Base-by-base conservation (phyloP, 23 tunicate genomes). In the Ciona savignyi region DNA sequence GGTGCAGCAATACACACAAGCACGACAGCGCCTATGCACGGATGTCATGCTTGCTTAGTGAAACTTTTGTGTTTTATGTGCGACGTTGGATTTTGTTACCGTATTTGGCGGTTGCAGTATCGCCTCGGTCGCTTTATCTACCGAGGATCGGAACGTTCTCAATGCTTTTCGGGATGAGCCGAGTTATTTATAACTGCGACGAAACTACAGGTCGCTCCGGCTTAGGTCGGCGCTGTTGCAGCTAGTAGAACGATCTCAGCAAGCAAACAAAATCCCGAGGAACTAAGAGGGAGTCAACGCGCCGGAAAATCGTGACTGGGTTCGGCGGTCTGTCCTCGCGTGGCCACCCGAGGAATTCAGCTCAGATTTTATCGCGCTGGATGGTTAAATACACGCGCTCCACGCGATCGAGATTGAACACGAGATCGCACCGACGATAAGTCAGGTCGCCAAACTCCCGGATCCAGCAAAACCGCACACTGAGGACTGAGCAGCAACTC, bases 351-450 rank as follows among this genome's bases (percentile, higher is more conserved):
- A 42, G 15, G 56, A 6, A 42, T 42, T 9, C 56, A 42, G 56
- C 56, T 42, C 11, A 42, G 56, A 42, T 42, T 42, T 42, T 42
- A 42, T 42, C 56, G 9, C 56, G 56, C 56, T 15, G 11, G 56
- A 6, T 15, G 56, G 56, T 42, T 42, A 42, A 42, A 42, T 42
- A 42, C 15, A 15, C 15, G 56, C 56, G 56, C 56, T 42, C 56
- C 56, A 42, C 56, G 56, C 56, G 56, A 42, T 6, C 56, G 56
- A 9, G 56, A 6, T 15, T 9, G 9, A 42, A 42, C 56, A 42
- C 56, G 56, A 42, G 56, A 42, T 42, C 56, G 56, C 11, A 42
- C 56, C 56, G 56, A 42, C 56, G 56, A 42, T 42, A 42, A 42
- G 56, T 42, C 15, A 6, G 15, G 56, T 15, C 56, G 15, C 56